Conservation (phyloP, 2,113 vertebrate species). For the Spea multiplicata region DNA sequence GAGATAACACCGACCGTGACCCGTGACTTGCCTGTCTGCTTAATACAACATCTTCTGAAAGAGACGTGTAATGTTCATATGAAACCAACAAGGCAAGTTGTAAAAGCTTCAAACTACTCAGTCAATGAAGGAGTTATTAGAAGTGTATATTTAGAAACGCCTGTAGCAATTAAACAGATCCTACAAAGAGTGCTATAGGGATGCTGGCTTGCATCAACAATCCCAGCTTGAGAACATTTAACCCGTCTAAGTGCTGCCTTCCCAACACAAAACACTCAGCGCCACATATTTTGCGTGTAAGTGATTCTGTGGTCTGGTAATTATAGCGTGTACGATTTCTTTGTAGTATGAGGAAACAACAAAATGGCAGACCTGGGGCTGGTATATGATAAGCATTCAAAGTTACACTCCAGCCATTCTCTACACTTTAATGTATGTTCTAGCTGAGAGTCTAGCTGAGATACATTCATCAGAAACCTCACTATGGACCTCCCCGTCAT, state of each 20-base stretch:
- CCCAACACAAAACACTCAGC: conserved; percentile 14
- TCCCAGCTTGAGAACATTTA: not conserved
- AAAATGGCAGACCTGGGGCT: not conserved
- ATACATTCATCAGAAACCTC: no score
- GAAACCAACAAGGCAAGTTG: conserved; percentile 21
- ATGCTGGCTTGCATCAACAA: conserved; percentile 33
- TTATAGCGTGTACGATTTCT: not conserved
- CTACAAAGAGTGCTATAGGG: not conserved
- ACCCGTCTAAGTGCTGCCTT: not conserved
- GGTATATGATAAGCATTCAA: no score
- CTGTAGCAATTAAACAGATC: conserved; percentile 18
- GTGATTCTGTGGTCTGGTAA: not conserved
- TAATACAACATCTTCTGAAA: conserved; percentile 48
- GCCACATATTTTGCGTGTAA: conserved; percentile 9
- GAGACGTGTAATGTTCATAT: conserved; percentile 37
- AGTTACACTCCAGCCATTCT: no score
- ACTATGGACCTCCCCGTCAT: no score
- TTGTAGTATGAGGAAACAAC: not conserved
- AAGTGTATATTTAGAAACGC: conserved; percentile 30
- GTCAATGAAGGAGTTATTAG: conserved; percentile 30
- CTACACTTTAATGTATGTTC: no score
- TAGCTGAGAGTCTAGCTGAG: no score
- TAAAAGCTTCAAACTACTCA: conserved; percentile 26
- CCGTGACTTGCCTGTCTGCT: conserved; percentile 46
- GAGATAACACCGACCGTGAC: conserved; percentile 39